A percentile compares a stretch with the other conserved stretches of the same genome.
These are phyloP conservation scores for Antechinus flavipes DNA, from an alignment of 2,113 vertebrate species.

Conservation along the genomic window DNA sequence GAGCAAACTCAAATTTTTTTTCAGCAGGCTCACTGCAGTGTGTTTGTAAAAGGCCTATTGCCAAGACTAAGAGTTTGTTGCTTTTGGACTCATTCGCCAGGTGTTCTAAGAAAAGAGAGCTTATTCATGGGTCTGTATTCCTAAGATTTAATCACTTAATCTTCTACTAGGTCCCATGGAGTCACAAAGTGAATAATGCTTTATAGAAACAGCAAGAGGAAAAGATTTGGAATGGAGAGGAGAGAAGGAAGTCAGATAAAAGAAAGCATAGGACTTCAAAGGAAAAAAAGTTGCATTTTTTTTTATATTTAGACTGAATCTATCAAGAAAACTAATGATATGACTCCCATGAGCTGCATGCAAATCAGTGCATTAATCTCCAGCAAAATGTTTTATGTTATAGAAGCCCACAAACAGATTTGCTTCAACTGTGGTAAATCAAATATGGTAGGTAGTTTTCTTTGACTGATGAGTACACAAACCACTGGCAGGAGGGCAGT, in stretches of 20 bases:
- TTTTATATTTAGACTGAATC: slow-evolving; percentile 79
- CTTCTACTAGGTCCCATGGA: slow-evolving; percentile 56
- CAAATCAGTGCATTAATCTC: slow-evolving; percentile 85
- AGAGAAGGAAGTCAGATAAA: slow-evolving; percentile 29
- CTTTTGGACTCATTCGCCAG: slow-evolving; percentile 55
- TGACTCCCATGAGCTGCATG: slow-evolving; percentile 77
- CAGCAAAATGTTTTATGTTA: slow-evolving; percentile 85
- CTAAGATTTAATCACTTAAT: slow-evolving; percentile 73
- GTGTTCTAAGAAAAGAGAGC: slow-evolving; percentile 54
- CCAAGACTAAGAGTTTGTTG: slow-evolving; percentile 62
- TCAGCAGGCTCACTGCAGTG: slow-evolving; percentile 53
- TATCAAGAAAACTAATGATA: slow-evolving; percentile 80
- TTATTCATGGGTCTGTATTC: slow-evolving; percentile 61
- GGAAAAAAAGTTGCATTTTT: slow-evolving; percentile 71
- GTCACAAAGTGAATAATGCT: slow-evolving; percentile 74
- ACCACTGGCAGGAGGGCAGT: slow-evolving; percentile 80
- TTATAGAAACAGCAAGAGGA: slow-evolving; percentile 63
- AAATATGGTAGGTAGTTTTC: slow-evolving; percentile 81
- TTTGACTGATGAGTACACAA: slow-evolving; percentile 86
- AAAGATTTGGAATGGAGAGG: slow-evolving; percentile 79
- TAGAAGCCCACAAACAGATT: slow-evolving; percentile 82
- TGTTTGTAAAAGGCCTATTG: slow-evolving; percentile 61
- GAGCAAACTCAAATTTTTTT: slow-evolving; percentile 78
- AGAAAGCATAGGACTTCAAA: slow-evolving; percentile 69
- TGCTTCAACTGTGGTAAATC: slow-evolving; percentile 84